A percentile compares a stretch with the other conserved stretches of the same genome.
Conservation (phyloP, 2,113 vertebrate genomes). For the Brachyistius frenatus region DNA sequence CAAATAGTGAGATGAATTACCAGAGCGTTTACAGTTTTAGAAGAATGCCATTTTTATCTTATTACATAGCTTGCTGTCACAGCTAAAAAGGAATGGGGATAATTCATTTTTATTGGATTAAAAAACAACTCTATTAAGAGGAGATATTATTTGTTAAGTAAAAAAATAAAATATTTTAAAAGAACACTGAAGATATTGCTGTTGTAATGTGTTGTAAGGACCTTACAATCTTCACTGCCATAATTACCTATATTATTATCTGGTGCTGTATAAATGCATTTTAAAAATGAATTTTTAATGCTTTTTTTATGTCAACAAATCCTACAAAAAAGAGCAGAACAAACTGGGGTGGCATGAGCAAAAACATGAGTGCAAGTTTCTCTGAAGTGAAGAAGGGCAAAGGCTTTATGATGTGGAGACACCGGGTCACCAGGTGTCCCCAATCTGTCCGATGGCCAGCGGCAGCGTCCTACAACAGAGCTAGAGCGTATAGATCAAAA, state of each 20-base stretch:
- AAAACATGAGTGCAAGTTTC: too few relatives aligned
- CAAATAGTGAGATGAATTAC: background rate
- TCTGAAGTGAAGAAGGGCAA: too few relatives aligned
- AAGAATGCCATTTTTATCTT: background rate
- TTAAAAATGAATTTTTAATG: background rate
- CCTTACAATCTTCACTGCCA: too few relatives aligned
- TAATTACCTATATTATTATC: too few relatives aligned
- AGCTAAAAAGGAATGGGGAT: background rate
- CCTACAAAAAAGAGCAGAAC: background rate
- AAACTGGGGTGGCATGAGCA: too few relatives aligned
- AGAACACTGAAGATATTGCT: background rate
- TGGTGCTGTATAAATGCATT: too few relatives aligned
- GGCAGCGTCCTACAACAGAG: too few relatives aligned
- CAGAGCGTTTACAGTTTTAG: background rate
- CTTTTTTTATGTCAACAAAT: background rate
- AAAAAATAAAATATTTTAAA: background rate
- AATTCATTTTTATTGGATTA: background rate
- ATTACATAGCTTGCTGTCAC: slow-evolving; percentile 2
- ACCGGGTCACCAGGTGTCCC: too few relatives aligned
- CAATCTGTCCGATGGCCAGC: too few relatives aligned
- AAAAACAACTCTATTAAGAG: background rate
- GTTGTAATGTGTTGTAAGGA: too few relatives aligned
- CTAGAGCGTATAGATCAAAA: too few relatives aligned
- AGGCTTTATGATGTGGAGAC: too few relatives aligned
- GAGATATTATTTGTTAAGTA: background rate